Evolutionary conservation across 2,113 vertebrate genomes (phyloP), one percentile per base, ranked within the genome.

Genomic region (Gymnarchus niloticus): DNA sequence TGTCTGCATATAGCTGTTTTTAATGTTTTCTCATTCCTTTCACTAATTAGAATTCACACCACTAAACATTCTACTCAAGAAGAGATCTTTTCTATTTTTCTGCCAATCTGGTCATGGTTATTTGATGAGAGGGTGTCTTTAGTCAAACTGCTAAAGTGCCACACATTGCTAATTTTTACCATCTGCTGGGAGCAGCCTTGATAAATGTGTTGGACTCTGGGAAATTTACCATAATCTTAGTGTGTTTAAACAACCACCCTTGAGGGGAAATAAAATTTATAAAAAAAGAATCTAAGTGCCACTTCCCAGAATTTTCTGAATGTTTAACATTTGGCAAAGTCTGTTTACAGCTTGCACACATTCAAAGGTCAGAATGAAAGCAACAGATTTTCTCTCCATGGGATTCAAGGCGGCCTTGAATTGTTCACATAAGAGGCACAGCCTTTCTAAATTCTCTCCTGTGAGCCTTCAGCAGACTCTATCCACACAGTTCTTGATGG

Each of bases 141-240:
- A n/a, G 76, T 37, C 76, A 80, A 48, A 25, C 37, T 41, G 65
- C 44, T 23, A 9, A 21, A 23, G 9, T 12, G 23, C 44, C 76
- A 80, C 46, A 41, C 76, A 80, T 49, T 49, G 76, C 7, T 80
- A 80, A 80, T 80, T 80, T 25, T 80, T 80, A 80, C 76, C 76
- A 80, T 80, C 65, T 73, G 65, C 10, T 33, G 19, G 33, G 65
- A 33, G 33, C 33, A 17, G 65, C 61, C 21, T 19, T 80, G 21
- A 25, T 19, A 80, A 49, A 80, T 49, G 21, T 80, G 37, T 80
- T 10, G 1, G 46, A 21, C 46, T 4, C 14, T 41, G 65, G 65
- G 41, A 49, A 21, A 80, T 49, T 80, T 49, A 33, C 41, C 6
- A 12, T 21, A 69, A 19, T 73, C 46, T 48, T 7, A 49, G 76